phyloP scores from a whole-genome alignment of 2,797 vertebrate species.

The Philypnodon macrostomus region DNA sequence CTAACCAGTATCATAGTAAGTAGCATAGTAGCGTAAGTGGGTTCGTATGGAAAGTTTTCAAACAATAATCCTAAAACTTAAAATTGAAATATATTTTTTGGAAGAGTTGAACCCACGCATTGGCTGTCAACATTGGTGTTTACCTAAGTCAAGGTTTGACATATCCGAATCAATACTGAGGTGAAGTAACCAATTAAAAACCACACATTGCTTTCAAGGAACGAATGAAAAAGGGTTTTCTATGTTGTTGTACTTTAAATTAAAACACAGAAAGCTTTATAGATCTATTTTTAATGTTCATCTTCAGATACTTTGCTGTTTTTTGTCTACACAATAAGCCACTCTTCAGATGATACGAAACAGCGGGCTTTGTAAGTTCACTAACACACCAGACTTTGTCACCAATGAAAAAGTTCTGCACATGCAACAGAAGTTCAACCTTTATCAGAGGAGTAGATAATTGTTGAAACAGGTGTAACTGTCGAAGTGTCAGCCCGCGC shows the following conservation, averaged over 20 bases:
- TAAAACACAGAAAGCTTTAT: slow-evolving; percentile 58
- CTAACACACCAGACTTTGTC: slow-evolving; percentile 65
- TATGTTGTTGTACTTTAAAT: slow-evolving; percentile 73
- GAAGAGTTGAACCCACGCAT: slow-evolving; percentile 19
- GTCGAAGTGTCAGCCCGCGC: slow-evolving; percentile 59
- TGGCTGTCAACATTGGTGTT: slow-evolving; percentile 44
- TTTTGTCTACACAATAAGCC: too few relatives aligned
- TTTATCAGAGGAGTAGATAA: slow-evolving; percentile 78
- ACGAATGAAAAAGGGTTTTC: slow-evolving; percentile 41
- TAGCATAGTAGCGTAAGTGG: neutral
- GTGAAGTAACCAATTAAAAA: slow-evolving; percentile 63
- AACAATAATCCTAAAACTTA: slow-evolving; percentile 22
- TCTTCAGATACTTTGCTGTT: too few relatives aligned
- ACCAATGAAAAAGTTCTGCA: slow-evolving; percentile 63
- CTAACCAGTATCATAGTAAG: neutral
- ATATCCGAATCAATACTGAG: slow-evolving; percentile 23
- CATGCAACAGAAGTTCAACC: slow-evolving; percentile 70
- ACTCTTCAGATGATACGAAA: slow-evolving; percentile 53
- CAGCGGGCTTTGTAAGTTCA: slow-evolving; percentile 59
- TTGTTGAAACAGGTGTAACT: slow-evolving; percentile 80
- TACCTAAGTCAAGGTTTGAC: slow-evolving; percentile 45
- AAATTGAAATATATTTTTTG: slow-evolving; percentile 20
- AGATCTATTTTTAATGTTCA: slow-evolving; percentile 70
- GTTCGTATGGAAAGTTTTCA: slow-evolving; percentile 14
- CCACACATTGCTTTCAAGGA: slow-evolving; percentile 41